Percentiles rank a stretch among this genome's conserved stretches.
phyloP scores from a whole-genome alignment of 2,113 vertebrate species.

The Trochalopteron elliotii region DNA sequence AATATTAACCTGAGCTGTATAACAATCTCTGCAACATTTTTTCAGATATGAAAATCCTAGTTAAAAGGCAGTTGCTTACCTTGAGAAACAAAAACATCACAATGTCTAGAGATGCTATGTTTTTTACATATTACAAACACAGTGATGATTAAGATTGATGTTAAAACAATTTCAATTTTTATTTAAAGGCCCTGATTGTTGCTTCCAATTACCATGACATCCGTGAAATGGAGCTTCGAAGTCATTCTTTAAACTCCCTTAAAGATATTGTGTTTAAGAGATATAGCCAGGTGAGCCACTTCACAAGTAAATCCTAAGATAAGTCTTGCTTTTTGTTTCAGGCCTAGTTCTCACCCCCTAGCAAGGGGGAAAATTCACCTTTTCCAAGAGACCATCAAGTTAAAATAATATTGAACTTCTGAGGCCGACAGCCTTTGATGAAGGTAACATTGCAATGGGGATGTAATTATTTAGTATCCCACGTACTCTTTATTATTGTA shows the following conservation, averaged over 20 bases:
- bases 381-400: not conserved
- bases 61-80: not conserved
- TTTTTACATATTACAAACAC: not conserved
- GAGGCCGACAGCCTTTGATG: slow-evolving; percentile 1
- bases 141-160: not conserved
- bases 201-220: slow-evolving; percentile 79
- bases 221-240: slow-evolving; percentile 85
- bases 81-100: not conserved
- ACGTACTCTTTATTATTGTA: not conserved
- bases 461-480: not conserved
- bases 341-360: slow-evolving; percentile 12
- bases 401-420: slow-evolving; percentile 9
- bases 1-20: not conserved
- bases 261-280: slow-evolving; percentile 86
- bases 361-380: not conserved
- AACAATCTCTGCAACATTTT: not conserved
- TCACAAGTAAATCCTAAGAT: not conserved
- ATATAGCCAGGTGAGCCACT: slow-evolving; percentile 79
- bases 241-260: slow-evolving; percentile 83
- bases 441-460: not conserved
- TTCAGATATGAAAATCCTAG: not conserved
- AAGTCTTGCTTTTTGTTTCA: slow-evolving; percentile 31
- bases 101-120: not conserved
- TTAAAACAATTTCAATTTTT: slow-evolving; percentile 46
- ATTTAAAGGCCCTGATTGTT: slow-evolving; percentile 81